These are phyloP conservation scores for Chiroxiphia lanceolata DNA, from an alignment of 2,797 vertebrate species.

Conservation along the genomic window DNA sequence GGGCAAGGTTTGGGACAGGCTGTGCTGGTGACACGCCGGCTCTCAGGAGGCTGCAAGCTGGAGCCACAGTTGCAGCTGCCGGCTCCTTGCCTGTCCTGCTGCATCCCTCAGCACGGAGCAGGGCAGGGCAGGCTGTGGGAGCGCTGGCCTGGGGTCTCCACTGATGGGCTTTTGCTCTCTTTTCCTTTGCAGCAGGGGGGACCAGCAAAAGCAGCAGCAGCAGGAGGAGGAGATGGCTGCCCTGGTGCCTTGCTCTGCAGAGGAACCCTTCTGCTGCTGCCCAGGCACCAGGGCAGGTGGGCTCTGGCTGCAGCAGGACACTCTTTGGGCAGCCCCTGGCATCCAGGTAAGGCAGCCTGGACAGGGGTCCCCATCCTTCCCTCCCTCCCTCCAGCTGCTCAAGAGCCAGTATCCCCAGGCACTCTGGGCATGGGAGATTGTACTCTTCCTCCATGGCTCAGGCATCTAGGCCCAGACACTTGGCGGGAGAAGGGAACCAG, in stretches of 20 bases:
- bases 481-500: not conserved
- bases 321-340: too few relatives aligned
- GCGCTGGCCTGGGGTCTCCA: not conserved
- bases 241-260: not conserved
- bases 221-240: not conserved
- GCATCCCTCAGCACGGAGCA: accelerated
- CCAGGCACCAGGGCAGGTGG: not conserved
- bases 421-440: not conserved
- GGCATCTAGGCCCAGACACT: not conserved
- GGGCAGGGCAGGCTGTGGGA: not conserved
- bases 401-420: not conserved
- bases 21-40: accelerated
- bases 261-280: not conserved
- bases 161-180: not conserved
- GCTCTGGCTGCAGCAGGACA: too few relatives aligned
- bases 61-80: not conserved
- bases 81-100: not conserved
- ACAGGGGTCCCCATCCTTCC: not conserved
- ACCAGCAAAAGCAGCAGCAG: not conserved
- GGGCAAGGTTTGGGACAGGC: not conserved
- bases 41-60: not conserved
- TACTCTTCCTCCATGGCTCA: not conserved
- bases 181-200: not conserved
- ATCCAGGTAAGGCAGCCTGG: not conserved
- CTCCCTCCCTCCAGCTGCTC: not conserved